These are phyloP conservation scores for Neodiprion virginianus DNA, from an alignment of 1,140 invertebrate genomes.

Conservation along the genomic window DNA sequence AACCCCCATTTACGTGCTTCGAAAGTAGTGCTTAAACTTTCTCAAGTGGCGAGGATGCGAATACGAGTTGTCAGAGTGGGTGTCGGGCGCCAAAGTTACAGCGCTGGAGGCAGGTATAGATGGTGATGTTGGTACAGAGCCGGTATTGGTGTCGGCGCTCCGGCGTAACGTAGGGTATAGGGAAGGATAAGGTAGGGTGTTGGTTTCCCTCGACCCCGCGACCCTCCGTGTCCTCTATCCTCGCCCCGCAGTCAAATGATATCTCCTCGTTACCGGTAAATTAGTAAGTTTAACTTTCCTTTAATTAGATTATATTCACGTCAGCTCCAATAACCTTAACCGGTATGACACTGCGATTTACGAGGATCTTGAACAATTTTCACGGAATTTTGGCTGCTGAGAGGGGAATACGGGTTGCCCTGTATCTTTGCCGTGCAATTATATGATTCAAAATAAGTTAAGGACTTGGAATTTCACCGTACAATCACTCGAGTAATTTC, in stretches of 20 bases:
- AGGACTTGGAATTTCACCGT: too few species aligned
- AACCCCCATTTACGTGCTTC: neutral
- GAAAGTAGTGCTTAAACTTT: neutral
- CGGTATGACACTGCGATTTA: constrained; percentile 5
- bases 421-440: too few species aligned
- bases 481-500: too few species aligned
- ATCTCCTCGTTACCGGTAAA: constrained; percentile 6
- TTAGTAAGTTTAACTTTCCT: constrained; percentile 20
- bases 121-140: too few species aligned
- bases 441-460: too few species aligned
- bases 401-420: too few species aligned
- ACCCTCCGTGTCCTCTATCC: neutral
- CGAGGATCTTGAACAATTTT: neutral
- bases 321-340: neutral
- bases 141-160: too few species aligned
- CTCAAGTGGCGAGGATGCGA: constrained; percentile 3
- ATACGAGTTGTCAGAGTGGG: constrained; percentile 2
- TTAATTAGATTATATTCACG: constrained; percentile 13
- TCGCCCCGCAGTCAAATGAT: neutral
- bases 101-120: too few species aligned
- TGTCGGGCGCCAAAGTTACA: neutral
- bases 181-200: neutral
- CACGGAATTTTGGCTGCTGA: too few species aligned
- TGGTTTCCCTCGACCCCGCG: constrained; percentile 1
- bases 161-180: neutral